These are phyloP conservation scores for Bostrychus sinensis DNA, from an alignment of 2,113 vertebrate genomes.

Conservation along the genomic window DNA sequence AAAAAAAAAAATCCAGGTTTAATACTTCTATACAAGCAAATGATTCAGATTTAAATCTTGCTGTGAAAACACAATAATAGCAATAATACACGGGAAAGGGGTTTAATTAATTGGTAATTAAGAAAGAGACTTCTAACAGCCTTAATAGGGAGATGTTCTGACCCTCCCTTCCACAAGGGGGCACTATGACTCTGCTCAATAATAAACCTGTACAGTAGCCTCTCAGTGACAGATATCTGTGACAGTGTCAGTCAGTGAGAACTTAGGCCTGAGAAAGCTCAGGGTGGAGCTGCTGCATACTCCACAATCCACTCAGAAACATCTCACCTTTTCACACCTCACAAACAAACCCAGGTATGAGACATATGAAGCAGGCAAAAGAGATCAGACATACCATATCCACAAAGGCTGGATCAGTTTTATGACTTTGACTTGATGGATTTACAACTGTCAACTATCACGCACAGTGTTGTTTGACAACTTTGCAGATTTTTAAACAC, in stretches of 20 bases:
- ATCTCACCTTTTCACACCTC: constrained; percentile 22
- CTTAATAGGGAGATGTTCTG: not conserved
- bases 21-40: no score
- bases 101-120: no score
- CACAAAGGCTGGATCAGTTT: constrained; percentile 12
- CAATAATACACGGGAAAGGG: no score
- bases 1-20: no score
- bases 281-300: constrained; percentile 46
- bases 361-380: no score
- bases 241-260: constrained; percentile 50
- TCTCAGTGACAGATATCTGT: constrained; percentile 55
- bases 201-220: constrained; percentile 11
- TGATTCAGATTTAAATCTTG: no score
- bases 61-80: no score
- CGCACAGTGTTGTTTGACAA: constrained; percentile 4
- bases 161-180: constrained; percentile 71
- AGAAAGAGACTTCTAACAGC: no score
- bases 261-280: constrained; percentile 34
- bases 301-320: constrained; percentile 17
- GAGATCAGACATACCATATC: no score
- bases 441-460: constrained; percentile 41
- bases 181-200: constrained; percentile 53
- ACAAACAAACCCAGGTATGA: constrained; percentile 7
- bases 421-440: not conserved
- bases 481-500: constrained; percentile 12